A percentile compares a stretch with the other conserved stretches of the same genome.
phyloP scores from a whole-genome alignment of 2,888 invertebrate species.

The Nezara viridula region DNA sequence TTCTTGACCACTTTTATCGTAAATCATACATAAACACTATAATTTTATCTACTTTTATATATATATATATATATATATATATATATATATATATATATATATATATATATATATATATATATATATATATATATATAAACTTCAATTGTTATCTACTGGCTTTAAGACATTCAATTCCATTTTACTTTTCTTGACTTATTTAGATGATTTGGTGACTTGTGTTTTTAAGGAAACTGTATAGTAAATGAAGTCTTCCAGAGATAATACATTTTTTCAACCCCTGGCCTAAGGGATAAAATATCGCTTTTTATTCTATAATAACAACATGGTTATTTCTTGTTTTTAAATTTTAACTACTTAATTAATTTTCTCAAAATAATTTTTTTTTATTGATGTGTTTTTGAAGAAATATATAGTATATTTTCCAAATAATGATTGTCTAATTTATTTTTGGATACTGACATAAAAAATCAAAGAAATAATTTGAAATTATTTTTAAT shows the following conservation, averaged over 20 bases:
- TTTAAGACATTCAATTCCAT: neutral
- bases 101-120: too few species aligned
- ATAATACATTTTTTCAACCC: neutral
- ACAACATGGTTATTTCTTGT: neutral
- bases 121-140: too few species aligned
- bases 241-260: neutral
- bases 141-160: neutral
- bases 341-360: neutral
- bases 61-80: too few species aligned
- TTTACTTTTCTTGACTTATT: neutral
- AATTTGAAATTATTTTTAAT: neutral
- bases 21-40: too few species aligned
- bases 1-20: neutral
- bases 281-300: neutral
- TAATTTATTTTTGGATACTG: neutral
- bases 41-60: too few species aligned
- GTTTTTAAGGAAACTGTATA: neutral
- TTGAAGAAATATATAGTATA: neutral
- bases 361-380: neutral
- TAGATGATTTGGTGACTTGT: neutral
- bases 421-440: neutral
- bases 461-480: neutral
- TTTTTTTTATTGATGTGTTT: neutral
- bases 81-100: too few species aligned
- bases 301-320: neutral